Percentiles rank a stretch among this genome's conserved stretches.
These are phyloP conservation scores for Hemistola chrysoprasaria DNA, from an alignment of 2,888 invertebrate species.

Conservation along the genomic window DNA sequence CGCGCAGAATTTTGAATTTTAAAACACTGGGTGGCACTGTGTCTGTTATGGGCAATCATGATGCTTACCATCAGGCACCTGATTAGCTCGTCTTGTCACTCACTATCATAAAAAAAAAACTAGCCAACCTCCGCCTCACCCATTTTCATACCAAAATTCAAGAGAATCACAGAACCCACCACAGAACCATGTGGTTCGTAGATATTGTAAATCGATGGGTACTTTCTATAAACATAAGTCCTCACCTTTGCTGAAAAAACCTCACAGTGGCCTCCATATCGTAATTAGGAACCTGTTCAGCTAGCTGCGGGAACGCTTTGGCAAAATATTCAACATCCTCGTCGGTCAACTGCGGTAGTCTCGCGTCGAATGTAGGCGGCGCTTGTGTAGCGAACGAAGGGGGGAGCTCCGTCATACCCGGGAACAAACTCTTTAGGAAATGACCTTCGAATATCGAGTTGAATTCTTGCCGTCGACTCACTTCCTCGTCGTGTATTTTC, in stretches of 20 bases:
- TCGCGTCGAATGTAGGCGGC: constrained; percentile 88
- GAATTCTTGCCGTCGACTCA: constrained; percentile 89
- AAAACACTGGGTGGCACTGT: too few relatives aligned
- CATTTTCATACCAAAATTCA: too few relatives aligned
- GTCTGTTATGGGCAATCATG: too few relatives aligned
- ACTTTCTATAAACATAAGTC: too few relatives aligned
- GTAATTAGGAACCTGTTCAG: constrained; percentile 84
- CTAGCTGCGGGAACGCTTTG: constrained; percentile 85
- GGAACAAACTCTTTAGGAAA: constrained; percentile 92
- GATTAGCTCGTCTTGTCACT: too few relatives aligned
- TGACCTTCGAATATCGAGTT: constrained; percentile 90
- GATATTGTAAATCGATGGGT: too few relatives aligned
- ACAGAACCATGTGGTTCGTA: too few relatives aligned
- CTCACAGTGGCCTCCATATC: constrained; percentile 87
- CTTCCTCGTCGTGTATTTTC: constrained; percentile 92
- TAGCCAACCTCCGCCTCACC: too few relatives aligned
- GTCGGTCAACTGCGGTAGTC: constrained; percentile 84
- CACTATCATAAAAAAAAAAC: too few relatives aligned
- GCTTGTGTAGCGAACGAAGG: constrained; percentile 91
- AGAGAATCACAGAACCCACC: too few relatives aligned
- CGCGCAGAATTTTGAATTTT: too few relatives aligned
- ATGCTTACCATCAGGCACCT: too few relatives aligned
- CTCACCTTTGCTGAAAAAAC: constrained; percentile 85
- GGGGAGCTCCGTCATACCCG: constrained; percentile 94
- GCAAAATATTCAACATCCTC: constrained; percentile 85